Evolutionary conservation across 2,797 vertebrate genomes (phyloP).

Genomic region (Cichlasoma orientale): DNA sequence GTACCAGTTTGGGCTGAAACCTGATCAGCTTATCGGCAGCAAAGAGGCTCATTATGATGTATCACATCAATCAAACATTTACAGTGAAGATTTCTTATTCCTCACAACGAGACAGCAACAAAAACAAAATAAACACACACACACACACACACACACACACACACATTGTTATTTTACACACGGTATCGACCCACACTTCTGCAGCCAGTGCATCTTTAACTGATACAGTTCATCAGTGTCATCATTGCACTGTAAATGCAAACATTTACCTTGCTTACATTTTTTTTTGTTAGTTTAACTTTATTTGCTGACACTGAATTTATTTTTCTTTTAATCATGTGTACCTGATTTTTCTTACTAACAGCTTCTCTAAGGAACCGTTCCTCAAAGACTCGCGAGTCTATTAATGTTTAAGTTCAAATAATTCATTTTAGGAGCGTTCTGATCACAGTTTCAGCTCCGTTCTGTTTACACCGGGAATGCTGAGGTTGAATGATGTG

Average conservation of each 20-base stretch:
- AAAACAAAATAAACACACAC: neutral
- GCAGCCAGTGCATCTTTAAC: neutral
- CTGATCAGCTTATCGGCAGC: neutral
- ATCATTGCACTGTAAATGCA: neutral
- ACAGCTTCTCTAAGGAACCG: neutral
- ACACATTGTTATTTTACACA: neutral
- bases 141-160: neutral
- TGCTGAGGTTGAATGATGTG: neutral
- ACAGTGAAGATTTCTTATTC: too few species aligned
- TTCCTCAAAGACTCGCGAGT: neutral
- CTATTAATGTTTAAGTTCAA: neutral
- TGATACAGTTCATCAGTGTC: neutral
- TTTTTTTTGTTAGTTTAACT: neutral
- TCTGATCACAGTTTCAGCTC: neutral
- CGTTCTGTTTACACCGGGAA: neutral
- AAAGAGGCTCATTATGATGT: neutral
- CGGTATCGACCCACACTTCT: neutral
- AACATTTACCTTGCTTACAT: neutral
- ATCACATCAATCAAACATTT: neutral
- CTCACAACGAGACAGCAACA: neutral
- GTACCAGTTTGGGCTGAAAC: neutral
- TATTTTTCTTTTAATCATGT: neutral
- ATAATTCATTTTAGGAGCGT: neutral
- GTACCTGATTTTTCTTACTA: neutral
- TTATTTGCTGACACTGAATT: neutral